Percentiles rank a stretch among this genome's conserved stretches.
phyloP scores from a whole-genome alignment of 2,113 vertebrate species.

The Psophia crepitans region DNA sequence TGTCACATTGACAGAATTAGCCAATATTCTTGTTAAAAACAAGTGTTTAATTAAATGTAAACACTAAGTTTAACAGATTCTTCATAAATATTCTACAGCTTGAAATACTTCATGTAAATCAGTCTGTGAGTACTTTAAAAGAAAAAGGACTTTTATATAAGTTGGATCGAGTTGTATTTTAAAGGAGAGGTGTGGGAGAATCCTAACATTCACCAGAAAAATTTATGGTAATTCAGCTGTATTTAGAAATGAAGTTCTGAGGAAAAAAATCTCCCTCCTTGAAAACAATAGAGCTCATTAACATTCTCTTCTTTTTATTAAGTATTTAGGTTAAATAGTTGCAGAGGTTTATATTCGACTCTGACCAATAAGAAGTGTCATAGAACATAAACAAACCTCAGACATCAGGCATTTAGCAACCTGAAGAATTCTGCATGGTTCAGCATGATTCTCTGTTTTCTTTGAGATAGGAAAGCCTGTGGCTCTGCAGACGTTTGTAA shows the following conservation, averaged over 20 bases:
- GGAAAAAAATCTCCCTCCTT: neutral
- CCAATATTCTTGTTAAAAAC: neutral
- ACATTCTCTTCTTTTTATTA: neutral
- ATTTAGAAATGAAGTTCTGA: neutral
- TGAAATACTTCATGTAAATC: neutral
- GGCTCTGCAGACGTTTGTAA: neutral
- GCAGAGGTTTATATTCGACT: neutral
- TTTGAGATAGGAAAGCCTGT: neutral
- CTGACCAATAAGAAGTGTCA: neutral
- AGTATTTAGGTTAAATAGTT: neutral
- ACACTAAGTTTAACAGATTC: neutral
- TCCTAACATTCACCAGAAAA: neutral
- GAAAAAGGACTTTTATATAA: neutral
- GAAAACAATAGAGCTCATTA: neutral
- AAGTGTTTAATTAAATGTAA: neutral
- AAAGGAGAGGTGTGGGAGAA: neutral
- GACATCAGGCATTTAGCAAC: neutral
- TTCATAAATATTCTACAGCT: neutral
- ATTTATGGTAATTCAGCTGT: neutral
- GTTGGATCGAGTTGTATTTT: neutral
- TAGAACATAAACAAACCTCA: neutral
- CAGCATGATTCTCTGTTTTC: neutral
- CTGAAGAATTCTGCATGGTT: neutral
- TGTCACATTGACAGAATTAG: neutral
- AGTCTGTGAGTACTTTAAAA: neutral